Base-by-base conservation (phyloP, 2,113 vertebrate species). In the Oceanites oceanicus region DNA sequence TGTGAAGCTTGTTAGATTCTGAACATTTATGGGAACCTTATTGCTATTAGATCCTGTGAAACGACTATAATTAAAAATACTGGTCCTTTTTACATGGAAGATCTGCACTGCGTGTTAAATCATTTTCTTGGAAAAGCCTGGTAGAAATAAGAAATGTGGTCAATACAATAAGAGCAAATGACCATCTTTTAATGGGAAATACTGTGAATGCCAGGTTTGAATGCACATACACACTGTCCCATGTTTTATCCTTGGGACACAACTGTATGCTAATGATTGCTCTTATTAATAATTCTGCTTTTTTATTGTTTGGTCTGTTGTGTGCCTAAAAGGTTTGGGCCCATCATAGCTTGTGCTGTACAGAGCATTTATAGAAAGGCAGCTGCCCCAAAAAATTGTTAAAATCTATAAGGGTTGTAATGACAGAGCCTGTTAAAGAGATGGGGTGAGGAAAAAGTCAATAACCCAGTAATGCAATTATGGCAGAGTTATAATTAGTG, bases 1-100 rank as follows among this genome's bases (percentile, higher is more conserved):
- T 90, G 34, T 87, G 79, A 86, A 87, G 92, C 94, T 92, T 90
- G 95, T 96, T 97, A 94, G 63, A 73, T 94, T 92, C 78, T 55
- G 90, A 94, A 77, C 94, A 23, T 93, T 97, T 97, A 92, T 86
- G 70, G 53, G 73, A 90, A 78, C 75, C 89, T 97, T 94, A 79
- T 76, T 92, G 92, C 84, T 90, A 63, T 96, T 92, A 82, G 81
- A 96, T 95, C 62, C 73, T 65, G 62, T 68, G 65, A 86, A 90
- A 96, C 0, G 1, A 68, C 74, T 86, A 7, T 95, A 90, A 94
- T 95, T 96, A 75, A 88, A 88, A 95, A 95, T 23, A 38, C 73
- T 65, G n/a, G 38, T 68, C 47, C 42, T 82, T 92, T 92, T 86
- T 86, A 47, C 88, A 6, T 23, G 58, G 73, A 73, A 79, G 53